Evolutionary conservation across 2,113 vertebrate species (phyloP).

Genomic region (Bufo bufo): DNA sequence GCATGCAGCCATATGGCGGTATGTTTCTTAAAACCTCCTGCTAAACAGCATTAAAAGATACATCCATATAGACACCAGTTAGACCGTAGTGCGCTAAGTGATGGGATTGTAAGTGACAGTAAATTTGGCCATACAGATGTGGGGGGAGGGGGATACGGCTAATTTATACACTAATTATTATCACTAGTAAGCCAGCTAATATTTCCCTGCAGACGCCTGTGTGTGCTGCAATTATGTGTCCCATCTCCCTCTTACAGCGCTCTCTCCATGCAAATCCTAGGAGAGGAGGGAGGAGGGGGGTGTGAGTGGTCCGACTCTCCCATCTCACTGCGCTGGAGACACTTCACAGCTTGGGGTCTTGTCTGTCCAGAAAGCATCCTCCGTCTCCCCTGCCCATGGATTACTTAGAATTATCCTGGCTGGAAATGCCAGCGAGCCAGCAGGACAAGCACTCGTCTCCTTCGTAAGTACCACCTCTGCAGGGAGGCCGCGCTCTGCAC

Average conservation of each 20-base stretch:
- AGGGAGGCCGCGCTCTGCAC: neutral
- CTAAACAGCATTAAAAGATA: no score
- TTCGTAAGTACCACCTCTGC: slow-evolving; percentile 49
- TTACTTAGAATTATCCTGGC: slow-evolving; percentile 50
- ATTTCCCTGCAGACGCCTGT: slow-evolving; percentile 41
- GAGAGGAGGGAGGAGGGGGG: neutral
- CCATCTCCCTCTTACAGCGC: slow-evolving; percentile 34
- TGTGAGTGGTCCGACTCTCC: slow-evolving; percentile 13
- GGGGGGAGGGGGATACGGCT: neutral
- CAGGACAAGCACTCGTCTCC: slow-evolving; percentile 4
- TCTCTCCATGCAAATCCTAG: slow-evolving; percentile 48
- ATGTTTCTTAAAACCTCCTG: no score
- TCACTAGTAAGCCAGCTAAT: slow-evolving; percentile 31
- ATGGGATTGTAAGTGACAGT: slow-evolving; percentile 28
- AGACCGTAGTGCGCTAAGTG: neutral
- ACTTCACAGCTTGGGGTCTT: slow-evolving; percentile 39
- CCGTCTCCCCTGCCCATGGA: slow-evolving; percentile 33
- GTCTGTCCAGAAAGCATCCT: slow-evolving; percentile 22
- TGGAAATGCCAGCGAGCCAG: neutral
- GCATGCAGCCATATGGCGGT: no score
- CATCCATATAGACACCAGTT: no score
- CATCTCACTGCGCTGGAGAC: slow-evolving; percentile 22
- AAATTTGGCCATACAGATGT: neutral
- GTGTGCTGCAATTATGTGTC: slow-evolving; percentile 35
- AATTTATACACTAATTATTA: slow-evolving; percentile 32